Evolutionary conservation across 2,888 invertebrate genomes (phyloP), one percentile per base, ranked within the genome.

Genomic region (Byasa hedistus): DNA sequence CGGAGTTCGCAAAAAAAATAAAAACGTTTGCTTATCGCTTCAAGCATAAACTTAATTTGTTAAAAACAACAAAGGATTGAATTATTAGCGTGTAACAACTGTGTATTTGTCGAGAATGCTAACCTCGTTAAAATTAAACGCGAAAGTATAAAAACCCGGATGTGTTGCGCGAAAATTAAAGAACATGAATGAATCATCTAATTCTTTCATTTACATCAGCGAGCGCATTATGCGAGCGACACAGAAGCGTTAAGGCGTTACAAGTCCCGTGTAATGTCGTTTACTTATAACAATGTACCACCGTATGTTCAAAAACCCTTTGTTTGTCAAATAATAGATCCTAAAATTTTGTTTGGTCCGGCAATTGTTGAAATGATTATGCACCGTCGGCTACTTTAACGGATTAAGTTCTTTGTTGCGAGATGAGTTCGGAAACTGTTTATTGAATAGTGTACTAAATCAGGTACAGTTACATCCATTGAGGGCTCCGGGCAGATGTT

Each of bases 391-490:
- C 88, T 89, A 90, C 91, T 89, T 90, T 90, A 85, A 81, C 85
- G 82, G 91, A 90, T 90, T 89, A 90, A 75, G 73, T 76, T 79
- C 76, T 81, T 88, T 87, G 87, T 87, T 73, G 70, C 52, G 61
- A 70, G 72, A 73, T 71, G 72, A 73, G 70, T 74, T 74, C 72
- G 71, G 72, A 75, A 75, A 76, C 74, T 69, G 75, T 74, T 75
- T 75, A 79, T 80, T 81, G 79, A 85, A 86, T 81, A 82, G 80
- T 78, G 78, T 77, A 76, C 73, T 71, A 78, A 67, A 67, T 67
- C 83, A 87, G 85, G 84, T 88, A 91, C 90, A 86, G 89, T 91
- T 89, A 89, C 80, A 78, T 76, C 84, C 87, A 89, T 89, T 89
- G 85, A 89, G 84, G 75, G 79, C 77, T 78, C 73, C 73, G 76